Base-by-base conservation (phyloP, 2,113 vertebrate species). In the Pterophyllum scalare region DNA sequence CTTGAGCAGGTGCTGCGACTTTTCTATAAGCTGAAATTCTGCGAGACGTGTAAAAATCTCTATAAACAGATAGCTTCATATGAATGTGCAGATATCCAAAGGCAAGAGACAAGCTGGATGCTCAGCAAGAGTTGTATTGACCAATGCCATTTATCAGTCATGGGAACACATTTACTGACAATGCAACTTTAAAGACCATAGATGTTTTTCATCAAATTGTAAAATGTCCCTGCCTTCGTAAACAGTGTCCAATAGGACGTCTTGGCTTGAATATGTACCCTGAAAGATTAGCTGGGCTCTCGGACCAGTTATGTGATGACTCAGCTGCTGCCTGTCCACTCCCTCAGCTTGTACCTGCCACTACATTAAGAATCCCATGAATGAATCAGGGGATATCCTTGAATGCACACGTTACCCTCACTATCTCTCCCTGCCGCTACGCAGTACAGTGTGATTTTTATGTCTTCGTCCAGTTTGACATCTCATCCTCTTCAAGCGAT, bases 301-400 rank as follows among this genome's bases (percentile, higher is more conserved):
- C 10, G n/a, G 59, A 61, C 31, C 65, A 72, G 26, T 72, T 77
- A 60, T 86, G 43, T 75, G 58, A 79, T 87, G 80, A 83, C 24
- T 86, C 75, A 89, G 80, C 75, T 35, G 80, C 77, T 80, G 52
- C 12, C 61, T 58, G 59, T 81, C 33, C 62, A 56, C 54, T 77
- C 43, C 38, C 33, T 81, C 75, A 61, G 28, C 11, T 74, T 62
- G 24, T 70, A 84, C 46, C 74, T 84, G 64, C 64, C 81, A 49
- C 33, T 80, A 49, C 72, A 74, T 84, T 82, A 52, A 67, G 24
- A 52, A 79, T 67, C 24, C 19, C 17, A 38, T 31, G 70, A 61
- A 61, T 54, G 52, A 89, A 76, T 76, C 31, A 80, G 70, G 22
- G 14, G 61, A 83, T 75, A 87, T 81, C 56, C 75, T 72, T 79